Evolutionary conservation across 2,113 vertebrate genomes (phyloP).

Genomic region (Phyllostomus discolor): DNA sequence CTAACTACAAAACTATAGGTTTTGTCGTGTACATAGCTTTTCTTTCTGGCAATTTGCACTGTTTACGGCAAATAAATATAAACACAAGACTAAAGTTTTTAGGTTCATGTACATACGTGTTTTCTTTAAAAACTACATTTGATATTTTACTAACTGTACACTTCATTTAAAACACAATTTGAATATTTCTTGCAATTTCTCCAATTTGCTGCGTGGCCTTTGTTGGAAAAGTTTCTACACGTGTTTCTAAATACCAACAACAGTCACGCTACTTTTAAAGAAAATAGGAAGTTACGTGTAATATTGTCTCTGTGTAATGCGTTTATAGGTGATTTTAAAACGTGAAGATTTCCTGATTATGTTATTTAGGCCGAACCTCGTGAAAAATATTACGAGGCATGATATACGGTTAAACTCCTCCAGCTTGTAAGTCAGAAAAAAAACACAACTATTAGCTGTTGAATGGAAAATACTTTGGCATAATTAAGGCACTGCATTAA

Average conservation of each 20-base stretch:
- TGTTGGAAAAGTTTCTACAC: background rate
- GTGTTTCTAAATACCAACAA: background rate
- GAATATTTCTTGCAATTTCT: background rate
- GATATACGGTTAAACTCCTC: background rate
- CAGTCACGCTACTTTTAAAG: background rate
- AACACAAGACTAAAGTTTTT: background rate
- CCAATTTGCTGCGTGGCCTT: background rate
- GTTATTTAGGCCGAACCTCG: background rate
- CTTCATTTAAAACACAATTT: background rate
- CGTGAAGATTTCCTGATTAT: background rate
- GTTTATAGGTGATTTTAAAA: background rate
- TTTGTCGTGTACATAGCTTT: background rate
- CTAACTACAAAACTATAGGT: background rate
- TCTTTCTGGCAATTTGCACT: background rate
- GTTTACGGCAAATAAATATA: background rate
- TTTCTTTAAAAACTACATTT: background rate
- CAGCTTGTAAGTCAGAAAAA: slow-evolving; percentile 27
- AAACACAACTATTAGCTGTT: slow-evolving; percentile 59
- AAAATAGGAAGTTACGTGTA: background rate
- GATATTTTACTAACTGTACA: background rate
- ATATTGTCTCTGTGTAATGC: background rate
- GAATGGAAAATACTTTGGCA: slow-evolving; percentile 73
- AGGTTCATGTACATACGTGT: background rate
- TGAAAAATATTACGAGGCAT: background rate
- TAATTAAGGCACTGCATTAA: slow-evolving; percentile 73